Evolutionary conservation across 2,797 vertebrate species (phyloP), one percentile per base, ranked within the genome.

Genomic region (Parotocinclus haroldoi): DNA sequence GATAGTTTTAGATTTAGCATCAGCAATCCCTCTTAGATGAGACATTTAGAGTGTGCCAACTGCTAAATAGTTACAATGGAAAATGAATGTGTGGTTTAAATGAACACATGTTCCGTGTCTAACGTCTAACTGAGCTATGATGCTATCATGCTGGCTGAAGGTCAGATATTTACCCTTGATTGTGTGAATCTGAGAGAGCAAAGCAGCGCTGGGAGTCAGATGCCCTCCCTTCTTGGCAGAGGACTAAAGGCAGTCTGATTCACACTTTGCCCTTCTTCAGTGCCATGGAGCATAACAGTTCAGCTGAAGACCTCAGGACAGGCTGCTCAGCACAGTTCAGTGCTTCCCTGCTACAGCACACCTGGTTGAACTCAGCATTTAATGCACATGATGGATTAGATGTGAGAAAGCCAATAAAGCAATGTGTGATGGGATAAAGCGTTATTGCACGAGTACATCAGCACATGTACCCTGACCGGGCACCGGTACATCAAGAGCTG

Each of bases 111-210:
- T 27, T 5, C 27, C 2, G 27, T 27, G 5, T 10, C 39, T 57
- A 10, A 6, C 10, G 13, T 44, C 10, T 46, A 27, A 44, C 50
- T 46, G 48, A 54, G 39, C 16, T 38, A 9, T 11, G n/a, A 66
- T 14, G n/a, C 48, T 39, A 1, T 39, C 40, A 49, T 44, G 17
- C 38, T 40, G 9, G 19, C 27, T 36, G 42, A 60, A 75, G 65
- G 71, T 68, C 58, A 69, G 9, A 58, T 40, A 38, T 69, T 68
- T 62, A 63, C 46, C 63, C 72, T 71, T 74, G 72, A 69, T 69
- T 59, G 61, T 66, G 60, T 17, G 60, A 57, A 60, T 36, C 79
- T 81, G 79, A 79, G 71, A 57, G 61, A 76, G 77, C 52, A 58
- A 19, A 65, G 54, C 53, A 5, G 69, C 12, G n/a, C 50, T 37